Evolutionary conservation across 1,140 invertebrate genomes (phyloP), one percentile per base, ranked within the genome.

Genomic region (Ips typographus): DNA sequence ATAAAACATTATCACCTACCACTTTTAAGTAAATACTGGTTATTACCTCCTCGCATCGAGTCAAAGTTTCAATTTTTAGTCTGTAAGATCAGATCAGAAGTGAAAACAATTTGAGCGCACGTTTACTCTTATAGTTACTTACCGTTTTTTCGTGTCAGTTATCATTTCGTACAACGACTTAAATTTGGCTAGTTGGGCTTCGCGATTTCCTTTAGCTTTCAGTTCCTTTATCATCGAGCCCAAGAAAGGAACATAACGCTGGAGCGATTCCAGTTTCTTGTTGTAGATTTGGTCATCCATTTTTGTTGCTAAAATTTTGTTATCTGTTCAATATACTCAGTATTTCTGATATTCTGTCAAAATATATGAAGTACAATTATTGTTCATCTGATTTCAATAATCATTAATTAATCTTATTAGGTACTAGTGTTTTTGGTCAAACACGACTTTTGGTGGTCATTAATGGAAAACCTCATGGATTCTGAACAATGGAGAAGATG

Each of bases 181-280:
- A 71, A 89, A 87, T 77, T 88, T 88, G 73, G 83, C 81, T 5
- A 88, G 79, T 65, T 89, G 86, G 2, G 82, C 80, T 72, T 86
- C 83, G 36, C 85, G 78, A 49, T 84, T 83, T 67, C 84, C 85
- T 40, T 80, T 76, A 65, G 79, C 83, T 71, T 87, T 85, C 61
- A 88, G 77, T 69, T 83, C 83, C 63, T 81, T 81, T 67, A 89
- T 88, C 83, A 89, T 87, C 62, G 78, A 84, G 74, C 88, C 85
- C 75, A 89, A 77, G 75, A 88, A 87, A 38, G 88, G 87, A 74
- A 88, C 84, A 77, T 88, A 88, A 62, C 85, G 83, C 80, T 87
- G 86, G 83, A 90, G 86, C 73, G 87, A 85, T 65, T 83, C 82
- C 70, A 89, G 84, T 75, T 88, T 88, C 41, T 77, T 81, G 56